A percentile compares a stretch with the other conserved stretches of the same genome.
These are phyloP conservation scores for Tuta absoluta DNA, from an alignment of 2,888 invertebrate species.

Conservation along the genomic window DNA sequence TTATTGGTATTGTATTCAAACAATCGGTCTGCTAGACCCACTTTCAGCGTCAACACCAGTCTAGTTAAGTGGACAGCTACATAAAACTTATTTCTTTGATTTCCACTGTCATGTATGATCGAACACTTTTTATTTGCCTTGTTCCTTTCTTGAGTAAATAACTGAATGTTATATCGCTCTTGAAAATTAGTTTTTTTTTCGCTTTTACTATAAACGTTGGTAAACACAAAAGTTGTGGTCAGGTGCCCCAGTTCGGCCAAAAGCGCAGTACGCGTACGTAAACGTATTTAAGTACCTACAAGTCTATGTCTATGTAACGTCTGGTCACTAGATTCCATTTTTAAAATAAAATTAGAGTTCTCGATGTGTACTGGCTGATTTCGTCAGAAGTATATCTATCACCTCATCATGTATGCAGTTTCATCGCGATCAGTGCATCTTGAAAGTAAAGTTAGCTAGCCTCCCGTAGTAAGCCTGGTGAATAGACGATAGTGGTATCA, in stretches of 20 bases:
- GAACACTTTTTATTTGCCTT: not conserved
- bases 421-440: not conserved
- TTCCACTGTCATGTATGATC: not conserved
- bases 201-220: constrained; percentile 1
- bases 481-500: too few relatives aligned
- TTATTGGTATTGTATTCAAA: constrained; percentile 1
- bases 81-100: not conserved
- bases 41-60: not conserved
- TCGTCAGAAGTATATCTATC: not conserved
- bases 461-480: too few relatives aligned
- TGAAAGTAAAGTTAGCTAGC: not conserved
- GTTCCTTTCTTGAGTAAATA: not conserved
- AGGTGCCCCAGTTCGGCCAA: constrained; percentile 12
- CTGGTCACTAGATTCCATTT: constrained; percentile 40
- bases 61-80: not conserved
- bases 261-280: constrained; percentile 26
- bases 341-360: constrained; percentile 39
- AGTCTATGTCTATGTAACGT: constrained; percentile 34
- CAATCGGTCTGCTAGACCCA: not conserved
- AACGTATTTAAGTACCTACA: constrained; percentile 27
- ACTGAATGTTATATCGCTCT: not conserved
- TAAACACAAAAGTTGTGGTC: constrained; percentile 11
- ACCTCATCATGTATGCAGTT: not conserved
- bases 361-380: not conserved
- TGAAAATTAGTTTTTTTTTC: too few relatives aligned